phyloP scores from a whole-genome alignment of 92 coral and sea anemone genomes.

The Epizoanthus fatuus region DNA sequence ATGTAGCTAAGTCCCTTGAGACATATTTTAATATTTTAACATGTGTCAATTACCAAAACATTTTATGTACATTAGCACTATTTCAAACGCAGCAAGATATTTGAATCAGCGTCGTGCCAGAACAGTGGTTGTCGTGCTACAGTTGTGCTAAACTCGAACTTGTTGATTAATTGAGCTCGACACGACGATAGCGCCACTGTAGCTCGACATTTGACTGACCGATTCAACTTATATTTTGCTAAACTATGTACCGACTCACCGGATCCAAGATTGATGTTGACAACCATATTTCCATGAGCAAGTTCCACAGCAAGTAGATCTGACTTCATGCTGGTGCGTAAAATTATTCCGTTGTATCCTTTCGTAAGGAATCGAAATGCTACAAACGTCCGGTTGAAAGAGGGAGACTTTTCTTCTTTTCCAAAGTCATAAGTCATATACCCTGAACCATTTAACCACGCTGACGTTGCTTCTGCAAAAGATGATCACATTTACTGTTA shows the following conservation, averaged over 20 bases:
- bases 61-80: too few species aligned
- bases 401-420: conserved; percentile 54
- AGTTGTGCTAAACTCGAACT: too few species aligned
- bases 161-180: too few species aligned
- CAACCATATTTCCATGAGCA: conserved; percentile 10
- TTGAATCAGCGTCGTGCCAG: too few species aligned
- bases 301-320: conserved; percentile 1
- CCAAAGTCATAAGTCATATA: conserved; percentile 72
- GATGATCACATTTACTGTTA: neutral
- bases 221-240: too few species aligned
- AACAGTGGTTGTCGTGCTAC: too few species aligned
- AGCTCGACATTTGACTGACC: too few species aligned
- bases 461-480: conserved; percentile 72
- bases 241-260: neutral
- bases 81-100: too few species aligned
- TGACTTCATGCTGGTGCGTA: conserved; percentile 19
- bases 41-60: too few species aligned
- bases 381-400: conserved; percentile 46
- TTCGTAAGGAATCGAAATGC: conserved; percentile 76
- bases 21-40: too few species aligned
- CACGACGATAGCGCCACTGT: too few species aligned
- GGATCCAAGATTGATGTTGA: conserved; percentile 23
- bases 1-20: too few species aligned
- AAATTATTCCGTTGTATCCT: conserved; percentile 54
- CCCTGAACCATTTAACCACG: conserved; percentile 77